Percentiles rank a stretch among this genome's conserved stretches.
These are phyloP conservation scores for Platalea minor DNA, from an alignment of 2,797 vertebrate genomes.

Conservation along the genomic window DNA sequence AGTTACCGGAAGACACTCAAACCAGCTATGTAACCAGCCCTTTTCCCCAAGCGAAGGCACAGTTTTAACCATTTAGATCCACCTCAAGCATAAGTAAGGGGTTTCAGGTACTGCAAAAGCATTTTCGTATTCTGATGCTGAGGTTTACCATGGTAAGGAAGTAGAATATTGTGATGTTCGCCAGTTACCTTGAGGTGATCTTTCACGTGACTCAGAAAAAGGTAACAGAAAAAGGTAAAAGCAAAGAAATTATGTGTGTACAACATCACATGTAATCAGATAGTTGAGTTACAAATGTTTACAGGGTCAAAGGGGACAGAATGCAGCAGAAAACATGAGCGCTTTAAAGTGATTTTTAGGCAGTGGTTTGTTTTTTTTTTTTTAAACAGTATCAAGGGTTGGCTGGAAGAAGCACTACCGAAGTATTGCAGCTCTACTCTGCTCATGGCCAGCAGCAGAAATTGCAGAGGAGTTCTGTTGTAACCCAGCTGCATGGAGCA, in stretches of 20 bases:
- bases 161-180: not conserved
- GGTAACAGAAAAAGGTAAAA: not conserved
- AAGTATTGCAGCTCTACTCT: not conserved
- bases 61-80: not conserved
- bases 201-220: not conserved
- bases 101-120: not conserved
- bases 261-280: not conserved
- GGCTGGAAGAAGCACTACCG: not conserved
- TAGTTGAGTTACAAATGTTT: not conserved
- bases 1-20: not conserved
- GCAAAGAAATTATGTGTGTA: not conserved
- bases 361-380: not conserved
- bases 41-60: not conserved
- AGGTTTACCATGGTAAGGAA: not conserved
- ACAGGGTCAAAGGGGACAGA: not conserved
- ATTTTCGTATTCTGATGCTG: not conserved
- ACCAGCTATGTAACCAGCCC: not conserved
- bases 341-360: not conserved
- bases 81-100: not conserved
- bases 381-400: constrained; percentile 8
- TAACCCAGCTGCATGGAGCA: not conserved
- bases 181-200: not conserved
- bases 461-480: not conserved
- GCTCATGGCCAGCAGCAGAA: not conserved
- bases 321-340: not conserved